Base-by-base conservation (phyloP, 2,888 invertebrate genomes). In the Nymphalis urticae region DNA sequence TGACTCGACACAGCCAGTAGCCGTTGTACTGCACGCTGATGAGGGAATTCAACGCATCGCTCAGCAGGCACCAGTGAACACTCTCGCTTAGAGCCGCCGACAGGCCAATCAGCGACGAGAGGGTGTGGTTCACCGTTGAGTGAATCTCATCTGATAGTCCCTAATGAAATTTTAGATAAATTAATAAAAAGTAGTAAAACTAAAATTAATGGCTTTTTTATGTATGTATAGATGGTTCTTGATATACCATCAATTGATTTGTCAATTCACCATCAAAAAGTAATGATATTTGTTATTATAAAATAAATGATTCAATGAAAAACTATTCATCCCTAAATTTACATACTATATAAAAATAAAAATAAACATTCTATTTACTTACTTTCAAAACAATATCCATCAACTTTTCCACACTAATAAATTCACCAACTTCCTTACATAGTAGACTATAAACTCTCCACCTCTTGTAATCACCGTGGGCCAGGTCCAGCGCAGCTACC, bases 1-100 rank as follows among this genome's bases (percentile, higher is more conserved):
- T 90, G 75, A 97, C 96, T 91, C 96, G 96, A 60, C 97, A 96
- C 62, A 98, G 90, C 96, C 97, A 98, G 85, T 98, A 98, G 0
- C 95, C 94, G 85, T 97, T 97, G 54, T 92, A 89, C 67, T 95
- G 94, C 1, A 97, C 92, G 36, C 88, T 85, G 13, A 96, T 93
- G 8, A 97, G 86, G 24, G 93, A 86, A 72, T 95, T 93, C 58
- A 97, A 84, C 7, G 95, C 83, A 17, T 94, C 89, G 21, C 94
- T 84, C 5, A 95, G 88, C 16, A 93, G 79, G 2, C 86, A 77
- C 86, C 94, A 94, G 73, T 95, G 94, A 9, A 93, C 84, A 61
- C 96, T 96, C 80, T 94, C 93, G 67, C 95, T 85, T 32, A 97
- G 78, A 17, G 93, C 86, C 5, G 90, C 84, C 16, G 96, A 86